Evolutionary conservation across 2,797 vertebrate species (phyloP).

Genomic region (Eutrigla gurnardus): DNA sequence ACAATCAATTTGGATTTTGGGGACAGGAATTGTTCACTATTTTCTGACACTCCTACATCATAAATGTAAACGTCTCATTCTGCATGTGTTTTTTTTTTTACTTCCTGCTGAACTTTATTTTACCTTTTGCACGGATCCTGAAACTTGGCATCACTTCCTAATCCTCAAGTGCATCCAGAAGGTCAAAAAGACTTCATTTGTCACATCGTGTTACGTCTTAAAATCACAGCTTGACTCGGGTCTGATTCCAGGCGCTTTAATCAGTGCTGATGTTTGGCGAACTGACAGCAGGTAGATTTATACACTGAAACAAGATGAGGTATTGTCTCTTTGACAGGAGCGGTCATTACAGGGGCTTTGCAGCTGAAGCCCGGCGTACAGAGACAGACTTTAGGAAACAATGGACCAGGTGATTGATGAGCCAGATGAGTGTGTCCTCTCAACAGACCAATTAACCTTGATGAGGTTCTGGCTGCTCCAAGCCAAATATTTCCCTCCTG

Average conservation of each 20-base stretch:
- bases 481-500: conserved; percentile 81
- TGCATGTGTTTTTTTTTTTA: not conserved
- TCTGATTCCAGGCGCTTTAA: conserved; percentile 45
- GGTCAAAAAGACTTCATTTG: conserved; percentile 31
- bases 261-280: conserved; percentile 43
- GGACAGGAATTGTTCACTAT: not conserved
- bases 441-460: conserved; percentile 89
- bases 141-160: conserved; percentile 34
- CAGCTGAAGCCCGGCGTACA: conserved; percentile 28
- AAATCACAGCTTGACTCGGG: conserved; percentile 9
- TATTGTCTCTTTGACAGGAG: conserved; percentile 63
- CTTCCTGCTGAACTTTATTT: conserved; percentile 20
- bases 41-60: not conserved
- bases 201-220: not conserved
- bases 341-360: conserved; percentile 65
- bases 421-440: conserved; percentile 79
- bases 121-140: conserved; percentile 21
- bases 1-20: not conserved
- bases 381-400: conserved; percentile 73
- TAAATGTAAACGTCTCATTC: not conserved
- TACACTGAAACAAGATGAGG: conserved; percentile 62
- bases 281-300: conserved; percentile 61
- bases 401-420: conserved; percentile 83
- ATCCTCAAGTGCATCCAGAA: conserved; percentile 22
- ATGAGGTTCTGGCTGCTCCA: conserved; percentile 81